Conservation (phyloP, 1,140 invertebrate genomes). For the Littorina saxatilis region DNA sequence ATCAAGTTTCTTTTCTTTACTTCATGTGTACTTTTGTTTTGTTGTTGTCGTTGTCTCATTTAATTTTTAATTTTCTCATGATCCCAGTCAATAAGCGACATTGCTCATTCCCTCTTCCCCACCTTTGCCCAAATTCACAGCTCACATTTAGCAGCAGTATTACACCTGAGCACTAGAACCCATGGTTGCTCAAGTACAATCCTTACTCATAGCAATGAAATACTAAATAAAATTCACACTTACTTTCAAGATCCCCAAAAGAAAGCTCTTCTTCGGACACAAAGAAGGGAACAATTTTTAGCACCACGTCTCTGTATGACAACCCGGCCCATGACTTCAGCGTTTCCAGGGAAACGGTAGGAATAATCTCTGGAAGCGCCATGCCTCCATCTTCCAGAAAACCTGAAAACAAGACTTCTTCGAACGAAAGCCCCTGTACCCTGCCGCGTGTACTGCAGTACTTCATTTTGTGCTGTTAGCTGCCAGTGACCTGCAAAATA, state of each 20-base stretch:
- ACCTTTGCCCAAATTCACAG: too few relatives aligned
- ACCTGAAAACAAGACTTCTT: conserved; percentile 75
- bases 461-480: conserved; percentile 71
- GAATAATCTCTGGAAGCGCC: conserved; percentile 74
- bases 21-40: too few relatives aligned
- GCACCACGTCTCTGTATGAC: conserved; percentile 73
- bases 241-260: conserved; percentile 68
- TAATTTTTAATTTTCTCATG: too few relatives aligned
- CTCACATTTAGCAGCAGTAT: too few relatives aligned
- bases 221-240: conserved; percentile 13
- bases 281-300: conserved; percentile 72
- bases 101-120: too few relatives aligned
- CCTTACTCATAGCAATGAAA: too few relatives aligned
- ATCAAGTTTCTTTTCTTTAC: too few relatives aligned
- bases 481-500: background rate
- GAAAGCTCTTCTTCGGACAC: conserved; percentile 75
- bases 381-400: conserved; percentile 77
- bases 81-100: too few relatives aligned
- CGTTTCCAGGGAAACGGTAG: conserved; percentile 61
- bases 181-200: too few relatives aligned
- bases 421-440: conserved; percentile 67
- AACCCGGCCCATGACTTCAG: conserved; percentile 72
- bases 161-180: too few relatives aligned
- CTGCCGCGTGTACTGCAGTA: conserved; percentile 75
- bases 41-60: too few relatives aligned